Evolutionary conservation across 1,140 invertebrate genomes (phyloP).

Genomic region (Nasonia giraulti): DNA sequence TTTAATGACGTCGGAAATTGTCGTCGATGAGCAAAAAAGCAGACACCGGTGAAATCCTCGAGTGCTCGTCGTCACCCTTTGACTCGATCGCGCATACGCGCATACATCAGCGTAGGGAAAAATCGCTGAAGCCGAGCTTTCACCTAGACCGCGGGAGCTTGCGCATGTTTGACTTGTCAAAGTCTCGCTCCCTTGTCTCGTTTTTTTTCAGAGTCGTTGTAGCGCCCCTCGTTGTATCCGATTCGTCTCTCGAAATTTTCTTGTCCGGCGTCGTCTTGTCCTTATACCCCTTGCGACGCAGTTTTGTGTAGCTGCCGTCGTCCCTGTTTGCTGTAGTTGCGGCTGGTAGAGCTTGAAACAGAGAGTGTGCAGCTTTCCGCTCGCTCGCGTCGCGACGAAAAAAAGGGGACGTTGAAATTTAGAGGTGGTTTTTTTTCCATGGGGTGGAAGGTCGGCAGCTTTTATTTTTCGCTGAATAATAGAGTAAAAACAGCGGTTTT

Average conservation of each 20-base stretch:
- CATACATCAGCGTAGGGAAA: neutral
- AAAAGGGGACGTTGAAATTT: neutral
- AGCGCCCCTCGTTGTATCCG: slow-evolving; percentile 1
- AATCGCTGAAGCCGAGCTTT: slow-evolving; percentile 49
- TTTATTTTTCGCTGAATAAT: no score
- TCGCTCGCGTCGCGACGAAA: neutral
- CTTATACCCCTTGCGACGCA: slow-evolving; percentile 26
- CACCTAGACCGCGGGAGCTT: slow-evolving; percentile 44
- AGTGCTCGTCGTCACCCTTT: neutral
- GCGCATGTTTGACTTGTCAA: slow-evolving; percentile 57
- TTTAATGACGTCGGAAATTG: no score
- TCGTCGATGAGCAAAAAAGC: neutral
- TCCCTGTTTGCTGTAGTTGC: neutral
- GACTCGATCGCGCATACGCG: neutral
- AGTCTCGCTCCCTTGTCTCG: slow-evolving; percentile 11
- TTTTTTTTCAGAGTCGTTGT: neutral
- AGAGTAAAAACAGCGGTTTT: no score
- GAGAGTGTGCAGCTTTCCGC: neutral
- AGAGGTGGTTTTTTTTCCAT: neutral
- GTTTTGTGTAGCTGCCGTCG: neutral
- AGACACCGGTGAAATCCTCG: neutral
- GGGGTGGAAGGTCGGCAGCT: neutral
- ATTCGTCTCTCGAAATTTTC: slow-evolving; percentile 48
- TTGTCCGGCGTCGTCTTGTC: slow-evolving; percentile 29
- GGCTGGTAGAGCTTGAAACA: neutral